Evolutionary conservation across 1,140 invertebrate genomes (phyloP).

Genomic region (Spodoptera litura): DNA sequence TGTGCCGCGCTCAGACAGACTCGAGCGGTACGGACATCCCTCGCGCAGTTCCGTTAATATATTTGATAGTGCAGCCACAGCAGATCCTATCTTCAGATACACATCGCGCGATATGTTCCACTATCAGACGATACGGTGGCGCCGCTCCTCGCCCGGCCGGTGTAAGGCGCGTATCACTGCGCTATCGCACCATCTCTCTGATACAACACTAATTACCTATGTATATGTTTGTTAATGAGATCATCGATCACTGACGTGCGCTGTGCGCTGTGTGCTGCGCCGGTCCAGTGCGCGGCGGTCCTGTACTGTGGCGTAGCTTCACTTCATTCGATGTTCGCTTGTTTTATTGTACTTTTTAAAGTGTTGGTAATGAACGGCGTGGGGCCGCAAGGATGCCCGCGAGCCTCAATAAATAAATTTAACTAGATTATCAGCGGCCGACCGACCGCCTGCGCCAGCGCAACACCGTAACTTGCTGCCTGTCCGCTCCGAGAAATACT

Average conservation of each 20-base stretch:
- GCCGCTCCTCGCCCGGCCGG: background rate
- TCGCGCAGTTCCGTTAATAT: too few relatives aligned
- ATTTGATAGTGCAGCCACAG: conserved; percentile 5
- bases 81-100: conserved; percentile 30
- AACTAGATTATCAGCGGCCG: conserved; percentile 78
- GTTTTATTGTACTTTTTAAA: conserved; percentile 41
- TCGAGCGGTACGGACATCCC: too few relatives aligned
- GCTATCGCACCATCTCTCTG: background rate
- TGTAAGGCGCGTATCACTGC: conserved; percentile 1
- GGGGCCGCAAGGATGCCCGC: conserved; percentile 51
- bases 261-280: background rate
- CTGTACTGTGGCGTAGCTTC: background rate
- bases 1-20: too few relatives aligned
- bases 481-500: background rate
- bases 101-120: conserved; percentile 36
- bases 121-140: conserved; percentile 18
- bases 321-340: background rate
- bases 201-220: conserved; percentile 22
- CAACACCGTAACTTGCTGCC: conserved; percentile 42
- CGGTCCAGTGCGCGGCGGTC: background rate
- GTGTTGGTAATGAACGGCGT: conserved; percentile 48
- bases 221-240: background rate
- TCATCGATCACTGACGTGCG: background rate
- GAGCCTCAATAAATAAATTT: conserved; percentile 77
- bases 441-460: conserved; percentile 55